Evolutionary conservation across 2,797 vertebrate species (phyloP).

Genomic region (Gallinago solitaria): DNA sequence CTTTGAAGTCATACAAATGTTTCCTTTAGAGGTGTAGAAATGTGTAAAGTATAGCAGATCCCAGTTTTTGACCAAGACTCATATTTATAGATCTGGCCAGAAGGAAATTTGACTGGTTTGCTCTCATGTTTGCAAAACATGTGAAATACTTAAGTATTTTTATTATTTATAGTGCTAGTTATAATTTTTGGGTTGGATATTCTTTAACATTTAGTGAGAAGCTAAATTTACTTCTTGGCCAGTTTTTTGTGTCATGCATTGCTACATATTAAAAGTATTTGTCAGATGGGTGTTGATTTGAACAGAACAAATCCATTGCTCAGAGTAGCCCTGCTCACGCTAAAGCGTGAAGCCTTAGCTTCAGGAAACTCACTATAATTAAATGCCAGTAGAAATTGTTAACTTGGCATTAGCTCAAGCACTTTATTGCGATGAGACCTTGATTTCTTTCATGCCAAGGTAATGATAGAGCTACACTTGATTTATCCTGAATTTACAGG

Average conservation of each 20-base stretch:
- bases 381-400: background rate
- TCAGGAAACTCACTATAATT: background rate
- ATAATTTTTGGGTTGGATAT: background rate
- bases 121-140: background rate
- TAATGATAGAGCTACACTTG: background rate
- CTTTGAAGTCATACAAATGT: background rate
- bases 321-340: background rate
- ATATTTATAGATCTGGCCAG: background rate
- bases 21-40: background rate
- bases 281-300: background rate
- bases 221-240: background rate
- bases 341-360: background rate
- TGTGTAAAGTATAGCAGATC: background rate
- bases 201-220: background rate
- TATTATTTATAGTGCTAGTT: background rate
- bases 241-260: background rate
- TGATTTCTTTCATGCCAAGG: background rate
- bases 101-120: background rate
- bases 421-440: background rate
- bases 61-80: background rate
- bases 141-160: background rate
- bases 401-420: background rate
- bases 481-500: conserved; percentile 4
- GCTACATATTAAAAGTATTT: background rate
- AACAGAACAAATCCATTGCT: background rate